Evolutionary conservation across 2,113 vertebrate genomes (phyloP).

Genomic region (Hylia prasina): DNA sequence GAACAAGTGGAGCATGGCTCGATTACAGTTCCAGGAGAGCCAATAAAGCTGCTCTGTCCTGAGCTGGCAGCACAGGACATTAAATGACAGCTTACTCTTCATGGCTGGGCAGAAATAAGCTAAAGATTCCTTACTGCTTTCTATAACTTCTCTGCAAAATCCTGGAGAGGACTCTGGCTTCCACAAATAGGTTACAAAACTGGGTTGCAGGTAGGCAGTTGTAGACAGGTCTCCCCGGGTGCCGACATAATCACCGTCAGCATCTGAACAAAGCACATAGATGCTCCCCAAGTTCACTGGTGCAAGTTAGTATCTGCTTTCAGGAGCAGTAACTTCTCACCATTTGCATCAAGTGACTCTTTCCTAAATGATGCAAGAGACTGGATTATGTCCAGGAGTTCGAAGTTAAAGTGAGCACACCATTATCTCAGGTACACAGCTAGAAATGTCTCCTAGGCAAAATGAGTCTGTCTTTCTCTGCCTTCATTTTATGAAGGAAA

Average conservation of each 20-base stretch:
- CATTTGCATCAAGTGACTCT: background rate
- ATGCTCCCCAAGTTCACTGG: background rate
- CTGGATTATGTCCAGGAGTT: fast-evolving
- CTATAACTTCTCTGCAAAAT: background rate
- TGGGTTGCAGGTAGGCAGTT: background rate
- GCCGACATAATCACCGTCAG: background rate
- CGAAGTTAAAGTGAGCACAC: background rate
- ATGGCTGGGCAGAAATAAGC: background rate
- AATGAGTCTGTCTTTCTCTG: background rate
- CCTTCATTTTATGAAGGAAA: background rate
- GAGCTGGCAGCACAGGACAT: background rate
- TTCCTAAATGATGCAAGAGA: background rate
- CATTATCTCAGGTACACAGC: background rate
- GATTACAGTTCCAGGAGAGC: background rate
- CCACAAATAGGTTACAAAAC: background rate
- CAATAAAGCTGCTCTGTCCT: background rate
- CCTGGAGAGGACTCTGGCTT: background rate
- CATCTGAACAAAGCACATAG: background rate
- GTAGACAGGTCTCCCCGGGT: background rate
- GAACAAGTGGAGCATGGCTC: background rate
- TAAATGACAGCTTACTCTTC: background rate
- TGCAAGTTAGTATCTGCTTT: background rate
- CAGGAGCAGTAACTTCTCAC: background rate
- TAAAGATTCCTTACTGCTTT: background rate
- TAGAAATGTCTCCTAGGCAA: background rate